phyloP scores from a whole-genome alignment of 2,113 vertebrate genomes.

The Isurus oxyrinchus region DNA sequence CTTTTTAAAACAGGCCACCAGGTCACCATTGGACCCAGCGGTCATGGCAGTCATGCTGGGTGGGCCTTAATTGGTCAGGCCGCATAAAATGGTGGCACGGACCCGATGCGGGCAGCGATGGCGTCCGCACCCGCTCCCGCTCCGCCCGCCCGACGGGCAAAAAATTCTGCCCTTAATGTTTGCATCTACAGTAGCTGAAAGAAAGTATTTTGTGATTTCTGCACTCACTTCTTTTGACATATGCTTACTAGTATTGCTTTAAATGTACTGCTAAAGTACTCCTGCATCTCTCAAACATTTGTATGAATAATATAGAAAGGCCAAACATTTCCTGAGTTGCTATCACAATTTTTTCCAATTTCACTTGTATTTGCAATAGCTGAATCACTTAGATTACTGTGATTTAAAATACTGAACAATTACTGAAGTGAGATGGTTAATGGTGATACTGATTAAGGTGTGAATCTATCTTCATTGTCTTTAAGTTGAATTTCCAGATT shows the following conservation, averaged over 20 bases:
- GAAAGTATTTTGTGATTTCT: background rate
- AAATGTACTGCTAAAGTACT: background rate
- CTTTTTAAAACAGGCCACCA: too few relatives aligned
- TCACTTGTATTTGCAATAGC: background rate
- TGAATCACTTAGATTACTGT: background rate
- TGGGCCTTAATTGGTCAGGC: too few relatives aligned
- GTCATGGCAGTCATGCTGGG: too few relatives aligned
- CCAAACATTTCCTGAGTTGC: background rate
- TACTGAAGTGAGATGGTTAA: slow-evolving; percentile 29
- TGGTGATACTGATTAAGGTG: slow-evolving; percentile 41
- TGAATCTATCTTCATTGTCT: slow-evolving; percentile 41
- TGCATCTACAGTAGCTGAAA: background rate
- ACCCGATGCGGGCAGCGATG: too few relatives aligned
- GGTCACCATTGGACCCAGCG: too few relatives aligned
- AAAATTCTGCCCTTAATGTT: background rate
- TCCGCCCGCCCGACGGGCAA: too few relatives aligned
- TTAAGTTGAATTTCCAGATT: slow-evolving; percentile 42
- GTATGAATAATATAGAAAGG: background rate
- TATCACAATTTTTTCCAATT: background rate
- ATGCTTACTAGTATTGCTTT: background rate
- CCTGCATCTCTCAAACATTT: background rate
- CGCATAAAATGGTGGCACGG: too few relatives aligned
- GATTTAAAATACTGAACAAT: slow-evolving; percentile 33
- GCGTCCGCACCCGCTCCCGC: too few relatives aligned
- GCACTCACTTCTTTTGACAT: background rate